A percentile compares a stretch with the other conserved stretches of the same genome.
phyloP scores from a whole-genome alignment of 2,113 vertebrate species.

The Engystomops pustulosus region DNA sequence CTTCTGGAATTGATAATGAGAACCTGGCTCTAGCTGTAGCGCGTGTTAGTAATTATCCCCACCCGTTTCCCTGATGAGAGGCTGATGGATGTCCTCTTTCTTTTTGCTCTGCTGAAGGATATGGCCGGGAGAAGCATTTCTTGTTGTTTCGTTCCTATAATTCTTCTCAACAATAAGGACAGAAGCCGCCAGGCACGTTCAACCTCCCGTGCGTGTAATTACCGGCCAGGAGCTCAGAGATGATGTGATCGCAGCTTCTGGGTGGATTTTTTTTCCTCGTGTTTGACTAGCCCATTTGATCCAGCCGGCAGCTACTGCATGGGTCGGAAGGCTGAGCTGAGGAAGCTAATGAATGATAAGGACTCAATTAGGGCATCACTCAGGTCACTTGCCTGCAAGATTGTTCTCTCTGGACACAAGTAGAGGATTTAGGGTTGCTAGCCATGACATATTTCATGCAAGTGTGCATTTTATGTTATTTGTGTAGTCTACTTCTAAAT shows the following conservation, averaged over 20 bases:
- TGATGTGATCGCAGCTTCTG: constrained; percentile 42
- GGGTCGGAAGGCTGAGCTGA: constrained; percentile 16
- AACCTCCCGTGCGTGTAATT: constrained; percentile 64
- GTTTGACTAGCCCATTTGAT: constrained; percentile 48
- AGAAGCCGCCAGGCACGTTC: constrained; percentile 61
- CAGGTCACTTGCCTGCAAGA: constrained; percentile 22
- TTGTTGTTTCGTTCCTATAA: constrained; percentile 29
- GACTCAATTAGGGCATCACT: constrained; percentile 29
- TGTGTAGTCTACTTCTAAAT: background rate
- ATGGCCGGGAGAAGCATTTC: background rate
- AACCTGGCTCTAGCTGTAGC: background rate
- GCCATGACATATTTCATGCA: background rate
- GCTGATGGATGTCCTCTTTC: constrained; percentile 20
- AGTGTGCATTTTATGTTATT: background rate
- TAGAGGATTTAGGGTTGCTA: background rate
- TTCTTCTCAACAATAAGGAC: constrained; percentile 56
- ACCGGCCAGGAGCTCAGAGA: constrained; percentile 61
- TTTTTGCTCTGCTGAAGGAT: constrained; percentile 10
- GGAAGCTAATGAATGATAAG: constrained; percentile 41
- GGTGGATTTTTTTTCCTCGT: constrained; percentile 32
- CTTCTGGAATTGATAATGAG: background rate
- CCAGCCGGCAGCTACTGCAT: constrained; percentile 14
- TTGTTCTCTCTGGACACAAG: background rate
- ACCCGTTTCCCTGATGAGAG: background rate
- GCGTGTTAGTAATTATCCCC: background rate